Base-by-base conservation (phyloP, 2,113 vertebrate species). In the Crocuta crocuta region DNA sequence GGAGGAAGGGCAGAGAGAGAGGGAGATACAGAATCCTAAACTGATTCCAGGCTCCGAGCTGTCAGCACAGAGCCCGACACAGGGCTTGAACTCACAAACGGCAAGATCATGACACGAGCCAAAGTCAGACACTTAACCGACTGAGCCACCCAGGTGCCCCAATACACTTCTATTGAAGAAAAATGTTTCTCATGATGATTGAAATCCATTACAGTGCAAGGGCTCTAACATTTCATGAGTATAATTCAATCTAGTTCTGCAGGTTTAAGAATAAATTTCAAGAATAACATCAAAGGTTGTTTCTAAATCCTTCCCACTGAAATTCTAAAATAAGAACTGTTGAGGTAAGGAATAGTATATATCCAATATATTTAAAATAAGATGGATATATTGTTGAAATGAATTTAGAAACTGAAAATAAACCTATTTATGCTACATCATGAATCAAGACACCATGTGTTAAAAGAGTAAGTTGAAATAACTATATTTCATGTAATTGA, bases 231-330 rank as follows among this genome's bases (percentile, higher is more conserved):
- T 95, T 96, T 92, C 19, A 78, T 43, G 55, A 35, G 2, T 50
- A 39, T 82, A 80, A 73, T 89, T 86, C 68, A 84, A 58, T 70
- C 63, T 95, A 55, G 24, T 70, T 61, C 58, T 26, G 12, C 17
- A 66, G 97, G 21, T 50, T 96, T 31, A 92, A 95, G 23, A 96
- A 71, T n/a, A 76, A 94, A 78, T 80, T 93, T 93, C 82, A 78
- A 85, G 50, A 89, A 8, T 24, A 73, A 92, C 31, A 66, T 45
- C 15, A 92, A 87, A 45, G 0, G 5, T 84, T 76, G 13, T 39
- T 91, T 58, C n/a, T 78, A n/a, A 85, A 35, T 35, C 4, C 31
- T 28, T 78, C 17, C 79, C 61, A 58, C 48, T 43, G 76, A 68
- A 90, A 61, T 61, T 94, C 7, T 35, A 79, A 87, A 58, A 23